Evolutionary conservation across 2,797 vertebrate genomes (phyloP).

Genomic region (Phrynocephalus guinanensis): DNA sequence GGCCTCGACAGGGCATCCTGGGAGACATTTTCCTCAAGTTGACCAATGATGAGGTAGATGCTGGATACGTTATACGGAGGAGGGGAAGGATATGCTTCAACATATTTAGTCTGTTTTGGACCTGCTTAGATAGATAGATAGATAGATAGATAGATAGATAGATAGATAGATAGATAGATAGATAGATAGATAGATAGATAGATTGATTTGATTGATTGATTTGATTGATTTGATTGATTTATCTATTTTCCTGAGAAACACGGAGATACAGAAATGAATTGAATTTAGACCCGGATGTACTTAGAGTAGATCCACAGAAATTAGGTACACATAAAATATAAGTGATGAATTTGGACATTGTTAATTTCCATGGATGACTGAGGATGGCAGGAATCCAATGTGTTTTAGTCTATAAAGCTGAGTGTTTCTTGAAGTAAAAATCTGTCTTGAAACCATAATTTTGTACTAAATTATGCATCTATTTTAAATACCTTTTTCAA

Average conservation of each 20-base stretch:
- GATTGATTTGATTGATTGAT: neutral
- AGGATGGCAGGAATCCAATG: too few relatives aligned
- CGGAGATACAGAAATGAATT: neutral
- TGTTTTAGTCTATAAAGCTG: too few relatives aligned
- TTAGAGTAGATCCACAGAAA: neutral
- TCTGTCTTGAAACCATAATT: neutral
- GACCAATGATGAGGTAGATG: constrained; percentile 91
- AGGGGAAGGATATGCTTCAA: neutral
- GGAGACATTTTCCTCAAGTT: constrained; percentile 96
- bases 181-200: neutral
- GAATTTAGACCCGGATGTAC: neutral
- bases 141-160: neutral
- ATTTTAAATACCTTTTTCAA: neutral
- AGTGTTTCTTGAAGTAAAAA: neutral
- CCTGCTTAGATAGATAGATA: neutral
- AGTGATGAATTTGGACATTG: neutral
- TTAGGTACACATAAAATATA: neutral
- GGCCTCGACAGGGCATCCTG: constrained; percentile 95
- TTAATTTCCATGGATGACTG: neutral
- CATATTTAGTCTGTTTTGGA: neutral
- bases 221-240: too few relatives aligned
- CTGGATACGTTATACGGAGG: neutral
- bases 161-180: neutral
- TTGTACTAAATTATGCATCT: neutral
- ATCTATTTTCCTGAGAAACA: neutral